Base-by-base conservation (phyloP, 2,888 invertebrate genomes). In the Plutella xylostella region DNA sequence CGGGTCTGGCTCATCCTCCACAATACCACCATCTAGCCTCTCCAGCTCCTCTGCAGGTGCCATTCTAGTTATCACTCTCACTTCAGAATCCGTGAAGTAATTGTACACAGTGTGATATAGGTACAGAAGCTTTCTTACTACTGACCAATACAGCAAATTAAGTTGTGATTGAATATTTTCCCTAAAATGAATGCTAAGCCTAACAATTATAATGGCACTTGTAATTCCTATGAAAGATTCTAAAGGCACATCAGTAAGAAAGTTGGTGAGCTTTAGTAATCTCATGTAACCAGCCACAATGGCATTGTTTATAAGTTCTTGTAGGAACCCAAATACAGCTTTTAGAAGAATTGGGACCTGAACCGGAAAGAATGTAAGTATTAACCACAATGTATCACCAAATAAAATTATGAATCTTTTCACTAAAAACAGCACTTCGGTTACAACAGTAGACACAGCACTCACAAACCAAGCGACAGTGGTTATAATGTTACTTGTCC, bases 171-270 rank as follows among this genome's bases (percentile, higher is more conserved):
- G 51, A 57, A 83, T 69, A 35, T 51, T 51, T 49, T 64, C 61
- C 56, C 65, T 68, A 56, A 68, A 82, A 59, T 76, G 66, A 42
- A 82, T 56, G 60, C 60, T 68, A 21, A 75, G 58, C 17, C 80
- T 60, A 9, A 69, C 61, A 53, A 77, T 66, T 37, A 78, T 55
- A 46, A 82, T 72, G 42, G 73, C 63, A 63, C 68, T 65, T 47
- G 71, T 61, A 43, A 83, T 69, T 28, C 82, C 82, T 53, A 76
- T 56, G 52, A 82, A 77, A 33, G 82, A 80, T 54, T 82, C 68
- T 46, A 82, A 66, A 59, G 82, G 82, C 57, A 83, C 78, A 69
- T 83, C 82, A 40, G 79, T 74, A 45, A 83, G 59, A 58, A 72
- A 82, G 55, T 80, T 77, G 9, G 79, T 78, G 45, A 79, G 61